Evolutionary conservation across 37 sponge, comb jelly and placozoan species (phyloP), one percentile per base, ranked within the genome.

Genomic region (Cliona cf. orientalis): DNA sequence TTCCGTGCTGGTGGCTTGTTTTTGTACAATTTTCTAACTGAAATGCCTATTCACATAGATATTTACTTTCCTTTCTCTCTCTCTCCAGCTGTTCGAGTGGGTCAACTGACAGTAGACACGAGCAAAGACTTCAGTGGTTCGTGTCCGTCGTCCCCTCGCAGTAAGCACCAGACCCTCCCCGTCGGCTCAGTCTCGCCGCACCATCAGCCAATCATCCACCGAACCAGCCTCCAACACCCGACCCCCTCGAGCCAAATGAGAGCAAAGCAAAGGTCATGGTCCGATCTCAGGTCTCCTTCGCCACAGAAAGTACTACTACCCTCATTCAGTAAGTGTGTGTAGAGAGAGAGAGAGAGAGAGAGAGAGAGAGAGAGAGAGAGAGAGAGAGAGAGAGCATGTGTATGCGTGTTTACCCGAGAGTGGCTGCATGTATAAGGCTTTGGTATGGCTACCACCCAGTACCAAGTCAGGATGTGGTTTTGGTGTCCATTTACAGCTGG

Each of bases 211-310:
- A 32, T 17, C 14, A 5, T 17, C 4, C 62, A n/a, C 62, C 25
- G 19, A 42, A 3, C 35, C 5, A 2, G 38, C 43, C 38, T 39
- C 67, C 67, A 66, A 31, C 3, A 66, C 40, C 37, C 55, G 17
- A 19, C 55, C 55, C 17, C 55, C 11, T 49, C 55, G 17, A 49
- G n/a, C 35, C n/a, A 45, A 2, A 31, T 42, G 73, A 49, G 29
- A 28, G 46, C 55, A 2, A 45, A 55, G 31, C 73, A 72, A 42
- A 46, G 55, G 34, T 76, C 77, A 3, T 62, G 12, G 44, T 76
- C 77, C 17, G 77, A 76, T 62, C 39, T 61, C n/a, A 25, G 56
- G 0, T 46, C 73, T 25, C 40, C 34, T 75, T 75, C 76, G 1
- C 42, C 61, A 12, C 35, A 55, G 7, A 62, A 59, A 37, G 19